Percentiles rank a stretch among this genome's conserved stretches.
Conservation (phyloP, 2,113 vertebrate species). For the Delphinus delphis region DNA sequence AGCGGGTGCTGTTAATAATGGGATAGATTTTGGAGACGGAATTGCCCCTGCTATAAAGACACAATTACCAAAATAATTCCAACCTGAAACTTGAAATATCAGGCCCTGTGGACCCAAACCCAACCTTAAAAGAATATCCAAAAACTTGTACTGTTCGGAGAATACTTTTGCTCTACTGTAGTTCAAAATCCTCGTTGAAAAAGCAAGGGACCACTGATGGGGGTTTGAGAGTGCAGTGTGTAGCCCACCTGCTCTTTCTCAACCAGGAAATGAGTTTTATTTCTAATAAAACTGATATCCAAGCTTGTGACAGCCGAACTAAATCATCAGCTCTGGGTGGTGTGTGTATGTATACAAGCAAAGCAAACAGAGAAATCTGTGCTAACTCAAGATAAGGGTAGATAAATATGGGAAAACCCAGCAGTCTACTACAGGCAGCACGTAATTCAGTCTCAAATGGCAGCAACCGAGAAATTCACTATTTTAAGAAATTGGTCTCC, state of each 20-base stretch:
- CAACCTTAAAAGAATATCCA: neutral
- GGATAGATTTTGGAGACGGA: neutral
- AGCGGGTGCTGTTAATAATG: accelerated
- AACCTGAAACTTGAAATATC: conserved; percentile 53
- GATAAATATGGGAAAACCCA: conserved; percentile 41
- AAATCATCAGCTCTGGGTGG: neutral
- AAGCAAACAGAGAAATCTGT: conserved; percentile 69
- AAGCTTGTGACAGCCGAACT: neutral
- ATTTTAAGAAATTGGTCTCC: conserved; percentile 24
- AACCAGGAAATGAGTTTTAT: conserved; percentile 18
- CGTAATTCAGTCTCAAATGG: conserved; percentile 6
- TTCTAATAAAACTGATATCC: neutral
- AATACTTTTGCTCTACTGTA: neutral
- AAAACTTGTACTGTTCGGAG: neutral
- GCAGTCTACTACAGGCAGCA: neutral
- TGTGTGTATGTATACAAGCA: neutral
- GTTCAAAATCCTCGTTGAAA: neutral
- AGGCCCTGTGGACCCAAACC: neutral
- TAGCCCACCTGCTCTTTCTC: neutral
- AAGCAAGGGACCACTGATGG: neutral
- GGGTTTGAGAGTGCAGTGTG: accelerated
- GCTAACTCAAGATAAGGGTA: conserved; percentile 42
- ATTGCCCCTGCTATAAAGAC: neutral
- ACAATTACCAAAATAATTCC: neutral
- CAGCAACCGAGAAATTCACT: conserved; percentile 8